These are phyloP conservation scores for Cyclophora punctaria DNA, from an alignment of 2,888 invertebrate species.

Conservation along the genomic window DNA sequence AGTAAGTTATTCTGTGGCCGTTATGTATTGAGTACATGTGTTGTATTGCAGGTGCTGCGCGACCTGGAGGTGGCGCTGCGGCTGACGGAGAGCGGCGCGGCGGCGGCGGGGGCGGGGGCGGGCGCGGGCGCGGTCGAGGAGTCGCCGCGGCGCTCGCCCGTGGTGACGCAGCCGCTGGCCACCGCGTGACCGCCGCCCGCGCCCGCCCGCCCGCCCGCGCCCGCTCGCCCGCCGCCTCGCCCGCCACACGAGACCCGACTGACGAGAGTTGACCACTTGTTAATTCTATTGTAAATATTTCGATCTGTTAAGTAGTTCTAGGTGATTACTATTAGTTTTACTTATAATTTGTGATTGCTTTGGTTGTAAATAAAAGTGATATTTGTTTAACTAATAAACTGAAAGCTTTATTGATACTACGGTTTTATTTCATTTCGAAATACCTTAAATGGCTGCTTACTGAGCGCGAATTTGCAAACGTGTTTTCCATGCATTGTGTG, in stretches of 20 bases:
- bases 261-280: slow-evolving; percentile 50
- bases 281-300: slow-evolving; percentile 72
- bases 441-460: too few species aligned
- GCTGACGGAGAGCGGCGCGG: slow-evolving; percentile 63
- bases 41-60: slow-evolving; percentile 79
- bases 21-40: background rate
- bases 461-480: too few species aligned
- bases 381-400: slow-evolving; percentile 73
- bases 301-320: slow-evolving; percentile 73
- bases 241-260: slow-evolving; percentile 15
- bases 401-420: slow-evolving; percentile 51
- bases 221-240: slow-evolving; percentile 29
- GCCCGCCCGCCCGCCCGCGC: slow-evolving; percentile 75
- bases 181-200: slow-evolving; percentile 46
- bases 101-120: slow-evolving; percentile 55
- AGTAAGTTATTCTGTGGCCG: background rate
- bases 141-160: slow-evolving; percentile 68
- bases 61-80: slow-evolving; percentile 91
- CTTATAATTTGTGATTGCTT: slow-evolving; percentile 72
- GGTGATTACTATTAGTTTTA: slow-evolving; percentile 68
- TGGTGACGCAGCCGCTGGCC: slow-evolving; percentile 68
- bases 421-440: too few species aligned
- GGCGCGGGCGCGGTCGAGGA: slow-evolving; percentile 45
- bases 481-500: too few species aligned
- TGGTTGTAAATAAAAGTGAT: slow-evolving; percentile 75